A percentile compares a stretch with the other conserved stretches of the same genome.
phyloP scores from a whole-genome alignment of 2,113 vertebrate species.

The Saimiri boliviensis region DNA sequence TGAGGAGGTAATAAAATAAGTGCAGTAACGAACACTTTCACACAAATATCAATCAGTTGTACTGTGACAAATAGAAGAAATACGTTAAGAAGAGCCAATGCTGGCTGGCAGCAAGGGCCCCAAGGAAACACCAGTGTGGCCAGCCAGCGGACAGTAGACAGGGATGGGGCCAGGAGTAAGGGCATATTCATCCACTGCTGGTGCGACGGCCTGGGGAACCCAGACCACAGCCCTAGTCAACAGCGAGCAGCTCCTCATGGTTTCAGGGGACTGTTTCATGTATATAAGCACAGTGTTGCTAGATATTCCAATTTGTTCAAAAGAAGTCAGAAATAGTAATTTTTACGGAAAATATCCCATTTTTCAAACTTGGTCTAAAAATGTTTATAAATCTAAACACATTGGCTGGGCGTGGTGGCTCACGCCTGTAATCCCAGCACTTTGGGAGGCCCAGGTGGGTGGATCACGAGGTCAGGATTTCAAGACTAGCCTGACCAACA shows the following conservation, averaged over 20 bases:
- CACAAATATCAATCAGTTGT: not conserved
- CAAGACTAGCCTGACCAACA: too few species aligned
- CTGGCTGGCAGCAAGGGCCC: not conserved
- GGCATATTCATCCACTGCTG: not conserved
- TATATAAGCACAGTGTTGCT: not conserved
- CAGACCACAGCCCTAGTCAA: not conserved
- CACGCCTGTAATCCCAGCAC: too few species aligned
- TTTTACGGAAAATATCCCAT: not conserved
- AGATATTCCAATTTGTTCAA: not conserved
- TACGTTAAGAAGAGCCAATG: not conserved
- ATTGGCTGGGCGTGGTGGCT: too few species aligned
- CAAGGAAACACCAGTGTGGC: not conserved
- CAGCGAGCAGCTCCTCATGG: fast-evolving
- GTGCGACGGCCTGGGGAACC: not conserved
- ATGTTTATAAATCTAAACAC: not conserved
- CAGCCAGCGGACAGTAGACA: fast-evolving
- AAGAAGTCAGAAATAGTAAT: not conserved
- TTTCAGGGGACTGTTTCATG: not conserved
- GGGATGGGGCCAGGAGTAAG: not conserved
- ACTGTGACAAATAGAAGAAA: not conserved
- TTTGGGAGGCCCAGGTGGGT: too few species aligned
- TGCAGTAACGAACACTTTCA: not conserved
- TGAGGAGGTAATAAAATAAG: not conserved
- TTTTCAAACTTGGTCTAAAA: not conserved
- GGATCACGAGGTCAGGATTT: too few species aligned